Conservation (phyloP, 2,113 vertebrate genomes). For the Accipiter virgatus region DNA sequence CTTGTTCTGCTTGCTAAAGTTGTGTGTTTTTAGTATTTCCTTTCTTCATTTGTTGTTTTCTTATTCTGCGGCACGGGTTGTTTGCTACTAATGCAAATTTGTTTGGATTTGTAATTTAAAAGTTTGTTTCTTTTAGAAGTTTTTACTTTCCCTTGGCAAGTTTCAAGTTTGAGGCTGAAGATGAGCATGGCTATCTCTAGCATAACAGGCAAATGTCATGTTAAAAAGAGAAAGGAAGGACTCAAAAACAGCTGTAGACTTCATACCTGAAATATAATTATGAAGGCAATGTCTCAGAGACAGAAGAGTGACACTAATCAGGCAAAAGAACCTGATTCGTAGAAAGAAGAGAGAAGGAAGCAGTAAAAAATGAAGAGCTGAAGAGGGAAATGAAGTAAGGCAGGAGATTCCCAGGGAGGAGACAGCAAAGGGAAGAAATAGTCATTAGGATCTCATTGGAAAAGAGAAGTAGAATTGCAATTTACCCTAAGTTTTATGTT, state of each 20-base stretch:
- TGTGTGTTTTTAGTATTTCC: neutral
- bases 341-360: neutral
- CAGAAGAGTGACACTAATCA: neutral
- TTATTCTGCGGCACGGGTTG: neutral
- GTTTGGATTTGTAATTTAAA: neutral
- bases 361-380: neutral
- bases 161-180: neutral
- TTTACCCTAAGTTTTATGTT: neutral
- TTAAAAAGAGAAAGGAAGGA: neutral
- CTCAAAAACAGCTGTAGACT: neutral
- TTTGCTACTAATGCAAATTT: slow-evolving; percentile 4
- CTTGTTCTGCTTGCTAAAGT: neutral
- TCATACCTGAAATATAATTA: neutral
- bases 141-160: neutral
- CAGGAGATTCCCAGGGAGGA: neutral
- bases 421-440: neutral
- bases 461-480: neutral
- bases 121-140: neutral
- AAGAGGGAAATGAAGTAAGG: neutral
- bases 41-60: neutral
- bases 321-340: neutral
- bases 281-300: neutral
- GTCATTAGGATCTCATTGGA: neutral
- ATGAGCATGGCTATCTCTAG: neutral
- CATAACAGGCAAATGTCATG: neutral